A percentile compares a stretch with the other conserved stretches of the same genome.
phyloP scores from a whole-genome alignment of 1,140 invertebrate genomes.

The Probaryconus sp. region DNA sequence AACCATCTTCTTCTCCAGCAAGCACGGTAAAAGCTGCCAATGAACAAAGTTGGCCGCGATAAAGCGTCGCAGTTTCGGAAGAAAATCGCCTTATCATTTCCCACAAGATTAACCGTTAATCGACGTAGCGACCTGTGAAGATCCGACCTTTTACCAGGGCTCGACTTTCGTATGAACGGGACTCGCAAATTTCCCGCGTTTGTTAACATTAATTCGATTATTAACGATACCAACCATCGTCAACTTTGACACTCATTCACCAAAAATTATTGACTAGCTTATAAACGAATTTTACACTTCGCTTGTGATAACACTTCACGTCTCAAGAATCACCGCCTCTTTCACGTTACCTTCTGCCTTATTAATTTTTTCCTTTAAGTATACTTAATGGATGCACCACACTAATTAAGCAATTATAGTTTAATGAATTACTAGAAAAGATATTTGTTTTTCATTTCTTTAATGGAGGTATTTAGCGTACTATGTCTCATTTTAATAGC shows the following conservation, averaged over 20 bases:
- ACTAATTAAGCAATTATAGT: too few species aligned
- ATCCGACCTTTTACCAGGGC: slow-evolving; percentile 53
- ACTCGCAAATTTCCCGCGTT: slow-evolving; percentile 52
- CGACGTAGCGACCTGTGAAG: slow-evolving; percentile 62
- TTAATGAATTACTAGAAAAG: too few species aligned
- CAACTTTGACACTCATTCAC: slow-evolving; percentile 25
- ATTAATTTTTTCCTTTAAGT: too few species aligned
- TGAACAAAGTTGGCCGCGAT: slow-evolving; percentile 57
- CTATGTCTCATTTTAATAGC: too few species aligned
- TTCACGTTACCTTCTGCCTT: too few species aligned
- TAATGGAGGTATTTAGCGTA: too few species aligned
- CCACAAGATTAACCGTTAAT: slow-evolving; percentile 69
- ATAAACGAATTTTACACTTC: slow-evolving; percentile 2
- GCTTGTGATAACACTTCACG: not conserved
- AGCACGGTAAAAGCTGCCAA: slow-evolving; percentile 41
- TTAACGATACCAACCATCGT: slow-evolving; percentile 36
- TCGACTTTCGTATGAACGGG: slow-evolving; percentile 66
- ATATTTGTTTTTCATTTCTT: too few species aligned
- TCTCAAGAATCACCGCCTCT: too few species aligned
- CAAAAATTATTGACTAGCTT: not conserved
- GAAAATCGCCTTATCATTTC: slow-evolving; percentile 62
- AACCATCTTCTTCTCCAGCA: slow-evolving; percentile 40
- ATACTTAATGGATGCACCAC: too few species aligned
- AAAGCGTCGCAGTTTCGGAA: slow-evolving; percentile 50
- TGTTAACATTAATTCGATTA: slow-evolving; percentile 55